Base-by-base conservation (phyloP, 1,140 invertebrate species). In the Branchinecta lynchi region DNA sequence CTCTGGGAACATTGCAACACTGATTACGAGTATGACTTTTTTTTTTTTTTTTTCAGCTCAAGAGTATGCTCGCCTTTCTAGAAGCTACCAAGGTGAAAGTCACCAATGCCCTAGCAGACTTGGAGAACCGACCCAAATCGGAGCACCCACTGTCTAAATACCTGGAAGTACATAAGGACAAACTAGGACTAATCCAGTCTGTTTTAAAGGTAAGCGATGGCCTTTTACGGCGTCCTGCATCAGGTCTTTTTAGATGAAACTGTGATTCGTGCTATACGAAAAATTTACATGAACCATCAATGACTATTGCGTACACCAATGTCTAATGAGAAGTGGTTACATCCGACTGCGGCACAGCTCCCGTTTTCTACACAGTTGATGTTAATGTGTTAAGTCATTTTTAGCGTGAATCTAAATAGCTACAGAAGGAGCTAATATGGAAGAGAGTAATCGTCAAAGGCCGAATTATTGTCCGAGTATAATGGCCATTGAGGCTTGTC, bases 31-130 rank as follows among this genome's bases (percentile, higher is more conserved):
- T 32, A 32, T 32, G 32, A 32, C 32, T 32, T 32, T 66, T 67
- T 32, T 43, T 73, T 46, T 67, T 10, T 21, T 71, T 67, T 72
- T 78, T 81, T 0, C 77, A 96, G 92, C 92, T 93, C 83, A 86
- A 88, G 75, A 90, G 90, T 5, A 94, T 93, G 88, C 79, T 96
- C 67, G 87, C 91, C 8, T 96, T 93, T 76, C 80, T 96, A 70
- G 93, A 96, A 80, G 93, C 92, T 0, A 86, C 91, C 7, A 85
- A 89, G 72, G 89, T 88, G 74, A 96, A 96, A 80, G 84, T 96
- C 21, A 86, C 90, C 45, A 86, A 86, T 51, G 86, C 86, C 44
- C 78, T 96, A 20, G 85, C 87, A 66, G 89, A 92, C 76, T 76
- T 94, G 44, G 90, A 93, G 75, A 71, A 82, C 80, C n/a, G 85